Evolutionary conservation across 2,888 invertebrate genomes (phyloP), one percentile per base, ranked within the genome.

Genomic region (Erpobdella octoculata): DNA sequence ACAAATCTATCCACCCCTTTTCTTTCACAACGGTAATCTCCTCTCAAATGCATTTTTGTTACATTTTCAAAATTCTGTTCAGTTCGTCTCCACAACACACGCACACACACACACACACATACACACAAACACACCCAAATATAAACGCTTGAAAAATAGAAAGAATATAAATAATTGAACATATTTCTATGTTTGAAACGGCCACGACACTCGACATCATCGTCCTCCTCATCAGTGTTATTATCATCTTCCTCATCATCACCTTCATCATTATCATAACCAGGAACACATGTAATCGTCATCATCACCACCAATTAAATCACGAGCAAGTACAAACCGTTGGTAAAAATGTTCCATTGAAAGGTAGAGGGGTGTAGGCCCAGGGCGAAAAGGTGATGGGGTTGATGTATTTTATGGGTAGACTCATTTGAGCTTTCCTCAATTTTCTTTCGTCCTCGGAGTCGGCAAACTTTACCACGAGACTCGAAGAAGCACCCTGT

Each of bases 381-480:
- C 67, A 67, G 36, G 70, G 73, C 12, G 38, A 31, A 5, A 73
- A 41, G 46, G 73, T 41, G 62, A 73, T 38, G 9, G 73, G 73
- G 68, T 73, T 73, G 73, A 73, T 64, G 71, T 70, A 25, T 21
- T 36, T 66, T 61, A 73, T 61, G 1, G 73, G 71, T 1, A 68
- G 66, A 12, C 28, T 53, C n/a, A 41, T n/a, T 6, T 64, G 53
- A 35, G 46, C 58, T 58, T 69, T 69, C 53, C 69, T 53, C 83
- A 97, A 88, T 86, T 98, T 97, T 83, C 97, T 88, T 86, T 98
- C 98, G 86, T 97, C 97, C 87, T 98, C 98, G 80, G 96, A 98
- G 87, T 98, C 98, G 79, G 98, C 98, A 85, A 96, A 96, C 87
- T 98, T 98, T 80, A 98, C 97, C 82, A 98, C 97, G 86, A 98